phyloP scores from a whole-genome alignment of 2,113 vertebrate species.

The Triplophysa dalaica region DNA sequence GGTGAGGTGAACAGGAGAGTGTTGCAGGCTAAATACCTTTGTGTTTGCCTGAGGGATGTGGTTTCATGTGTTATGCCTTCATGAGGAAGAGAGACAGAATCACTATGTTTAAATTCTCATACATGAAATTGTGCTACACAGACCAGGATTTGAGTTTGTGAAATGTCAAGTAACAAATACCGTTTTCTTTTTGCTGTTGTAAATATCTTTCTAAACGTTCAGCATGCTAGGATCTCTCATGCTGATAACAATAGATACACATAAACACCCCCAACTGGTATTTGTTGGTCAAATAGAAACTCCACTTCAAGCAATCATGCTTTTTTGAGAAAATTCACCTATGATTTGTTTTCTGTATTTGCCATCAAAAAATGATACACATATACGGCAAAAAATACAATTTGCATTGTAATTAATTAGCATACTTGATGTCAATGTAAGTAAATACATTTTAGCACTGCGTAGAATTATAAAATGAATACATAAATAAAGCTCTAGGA shows the following conservation, averaged over 20 bases:
- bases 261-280: too few species aligned
- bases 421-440: background rate
- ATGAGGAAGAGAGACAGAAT: background rate
- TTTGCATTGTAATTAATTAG: too few species aligned
- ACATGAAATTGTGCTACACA: background rate
- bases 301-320: too few species aligned
- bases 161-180: background rate
- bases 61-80: background rate
- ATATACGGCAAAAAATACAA: too few species aligned
- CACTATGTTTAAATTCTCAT: background rate
- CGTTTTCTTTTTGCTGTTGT: too few species aligned
- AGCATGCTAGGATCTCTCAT: too few species aligned
- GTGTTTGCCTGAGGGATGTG: constrained; percentile 16
- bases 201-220: too few species aligned
- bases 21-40: constrained; percentile 15
- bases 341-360: too few species aligned
- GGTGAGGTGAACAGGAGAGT: background rate
- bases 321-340: too few species aligned
- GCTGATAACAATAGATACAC: too few species aligned
- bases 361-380: too few species aligned
- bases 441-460: constrained; percentile 4
- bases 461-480: background rate
- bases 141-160: background rate
- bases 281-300: too few species aligned
- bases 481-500: constrained; percentile 22